Evolutionary conservation across 2,797 vertebrate species (phyloP).

Genomic region (Onychomys torridus): DNA sequence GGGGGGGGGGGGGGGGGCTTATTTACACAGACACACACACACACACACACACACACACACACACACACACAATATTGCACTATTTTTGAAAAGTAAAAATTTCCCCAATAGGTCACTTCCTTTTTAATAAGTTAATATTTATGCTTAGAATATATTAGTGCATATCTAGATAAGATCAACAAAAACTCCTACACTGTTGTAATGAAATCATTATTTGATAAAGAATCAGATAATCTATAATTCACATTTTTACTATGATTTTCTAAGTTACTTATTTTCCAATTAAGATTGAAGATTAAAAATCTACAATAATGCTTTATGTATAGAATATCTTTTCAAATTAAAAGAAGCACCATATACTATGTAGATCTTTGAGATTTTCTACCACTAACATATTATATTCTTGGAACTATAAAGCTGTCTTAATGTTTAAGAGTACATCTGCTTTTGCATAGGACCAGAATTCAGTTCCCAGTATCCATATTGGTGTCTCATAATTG

Average conservation of each 20-base stretch:
- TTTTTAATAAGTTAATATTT: slow-evolving; percentile 23
- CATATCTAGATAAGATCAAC: not conserved
- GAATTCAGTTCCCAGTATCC: not conserved
- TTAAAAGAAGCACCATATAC: slow-evolving; percentile 37
- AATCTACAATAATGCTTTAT: not conserved
- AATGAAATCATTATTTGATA: slow-evolving; percentile 4
- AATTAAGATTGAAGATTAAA: not conserved
- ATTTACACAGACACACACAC: too few species aligned
- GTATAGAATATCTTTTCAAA: slow-evolving; percentile 52
- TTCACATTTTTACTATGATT: not conserved
- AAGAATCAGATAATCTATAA: slow-evolving; percentile 41
- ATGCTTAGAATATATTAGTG: not conserved
- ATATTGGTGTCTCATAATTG: not conserved
- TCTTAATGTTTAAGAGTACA: not conserved
- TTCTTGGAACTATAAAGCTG: not conserved
- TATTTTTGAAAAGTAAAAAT: slow-evolving; percentile 21
- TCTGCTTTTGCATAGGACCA: not conserved
- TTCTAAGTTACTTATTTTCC: slow-evolving; percentile 57
- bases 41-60: too few species aligned
- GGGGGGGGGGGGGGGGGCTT: too few species aligned
- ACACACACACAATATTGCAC: not conserved
- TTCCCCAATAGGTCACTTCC: not conserved
- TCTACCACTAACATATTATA: slow-evolving; percentile 52
- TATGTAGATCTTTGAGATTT: slow-evolving; percentile 37
- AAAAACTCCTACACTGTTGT: not conserved